Evolutionary conservation across 2,888 invertebrate species (phyloP).

Genomic region (Thysanoteuthis rhombus): DNA sequence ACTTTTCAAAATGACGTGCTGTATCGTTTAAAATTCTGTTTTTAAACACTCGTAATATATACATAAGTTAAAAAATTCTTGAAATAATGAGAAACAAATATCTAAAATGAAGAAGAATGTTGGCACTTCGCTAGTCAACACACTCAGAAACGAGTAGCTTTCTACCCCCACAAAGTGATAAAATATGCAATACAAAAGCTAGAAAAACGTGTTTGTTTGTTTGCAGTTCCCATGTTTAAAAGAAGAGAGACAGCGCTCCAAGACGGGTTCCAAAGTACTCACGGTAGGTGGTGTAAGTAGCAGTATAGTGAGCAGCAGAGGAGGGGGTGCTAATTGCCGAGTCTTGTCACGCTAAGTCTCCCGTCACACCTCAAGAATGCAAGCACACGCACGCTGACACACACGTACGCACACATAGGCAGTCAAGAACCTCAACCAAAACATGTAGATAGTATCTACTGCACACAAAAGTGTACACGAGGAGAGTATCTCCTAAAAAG

Average conservation of each 20-base stretch:
- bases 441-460: neutral
- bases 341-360: neutral
- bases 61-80: too few species aligned
- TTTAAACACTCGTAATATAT: too few species aligned
- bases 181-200: too few species aligned
- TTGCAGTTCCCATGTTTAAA: neutral
- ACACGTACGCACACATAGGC: neutral
- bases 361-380: neutral
- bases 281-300: neutral
- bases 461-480: neutral
- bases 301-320: neutral
- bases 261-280: neutral
- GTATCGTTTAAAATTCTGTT: too few species aligned
- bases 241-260: neutral
- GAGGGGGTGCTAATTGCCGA: neutral
- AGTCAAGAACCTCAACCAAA: neutral
- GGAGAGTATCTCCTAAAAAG: neutral
- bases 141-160: too few species aligned
- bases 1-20: too few species aligned
- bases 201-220: neutral
- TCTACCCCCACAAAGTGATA: too few species aligned
- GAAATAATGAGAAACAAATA: too few species aligned
- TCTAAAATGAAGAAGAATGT: too few species aligned
- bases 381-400: neutral
- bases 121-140: too few species aligned